These are phyloP conservation scores for Orientallactaga bullata DNA, from an alignment of 2,113 vertebrate genomes.

Conservation along the genomic window DNA sequence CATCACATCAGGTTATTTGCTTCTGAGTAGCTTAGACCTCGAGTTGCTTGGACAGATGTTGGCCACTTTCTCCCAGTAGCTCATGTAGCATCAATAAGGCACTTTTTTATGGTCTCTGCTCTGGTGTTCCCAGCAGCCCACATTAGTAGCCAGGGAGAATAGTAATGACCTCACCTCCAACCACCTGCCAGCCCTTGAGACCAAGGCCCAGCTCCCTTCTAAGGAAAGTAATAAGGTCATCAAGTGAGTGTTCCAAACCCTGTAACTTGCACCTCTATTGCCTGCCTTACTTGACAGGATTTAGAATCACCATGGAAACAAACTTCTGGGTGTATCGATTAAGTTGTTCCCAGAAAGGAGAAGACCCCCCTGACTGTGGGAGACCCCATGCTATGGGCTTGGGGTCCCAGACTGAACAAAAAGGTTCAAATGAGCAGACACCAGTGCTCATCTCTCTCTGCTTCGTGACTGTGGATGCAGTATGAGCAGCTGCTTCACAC, in stretches of 20 bases:
- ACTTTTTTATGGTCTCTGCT: too few species aligned
- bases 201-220: background rate
- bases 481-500: background rate
- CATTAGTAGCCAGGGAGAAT: background rate
- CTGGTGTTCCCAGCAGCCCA: background rate
- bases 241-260: background rate
- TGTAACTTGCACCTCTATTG: background rate
- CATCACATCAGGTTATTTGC: too few species aligned
- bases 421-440: background rate
- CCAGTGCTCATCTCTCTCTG: background rate
- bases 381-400: too few species aligned
- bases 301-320: background rate
- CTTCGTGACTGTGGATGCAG: background rate
- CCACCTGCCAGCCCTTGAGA: background rate
- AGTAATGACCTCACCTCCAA: background rate
- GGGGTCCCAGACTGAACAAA: background rate
- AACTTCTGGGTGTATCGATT: background rate
- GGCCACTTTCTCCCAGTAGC: too few species aligned
- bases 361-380: background rate
- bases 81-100: too few species aligned
- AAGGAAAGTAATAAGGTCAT: background rate
- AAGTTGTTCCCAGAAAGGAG: background rate
- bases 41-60: too few species aligned
- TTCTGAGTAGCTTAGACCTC: too few species aligned
- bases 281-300: background rate